Evolutionary conservation across 2,797 vertebrate genomes (phyloP), one percentile per base, ranked within the genome.

Genomic region (Halcyon smyrnensis): DNA sequence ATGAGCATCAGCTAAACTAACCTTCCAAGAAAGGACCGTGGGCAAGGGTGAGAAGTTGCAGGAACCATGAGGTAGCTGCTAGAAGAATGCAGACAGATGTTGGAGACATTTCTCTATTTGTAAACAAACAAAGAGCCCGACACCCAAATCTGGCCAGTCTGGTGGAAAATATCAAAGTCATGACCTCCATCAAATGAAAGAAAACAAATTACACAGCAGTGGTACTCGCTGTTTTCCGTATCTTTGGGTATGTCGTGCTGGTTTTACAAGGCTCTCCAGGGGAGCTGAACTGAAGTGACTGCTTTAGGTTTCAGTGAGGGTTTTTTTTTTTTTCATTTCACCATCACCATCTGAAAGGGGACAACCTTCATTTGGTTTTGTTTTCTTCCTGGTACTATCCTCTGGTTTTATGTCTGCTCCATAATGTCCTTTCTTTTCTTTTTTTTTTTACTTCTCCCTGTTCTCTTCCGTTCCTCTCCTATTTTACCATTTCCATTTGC

Each of bases 61-160:
- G 73, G 94, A 48, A 91, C 37, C 88, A 96, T 97, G 96, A 97
- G 95, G 96, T 96, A 95, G 89, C 94, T 96, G 94, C 84, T 71
- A 83, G 69, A 68, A 75, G 90, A 90, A 91, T 18, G 74, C 62
- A 94, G 92, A 95, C 92, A 95, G 95, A 96, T 95, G 94, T 90
- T 8, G 19, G 94, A 96, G 93, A 95, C 92, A 23, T 93, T 93
- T 87, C 80, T 91, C 74, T 91, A 56, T 94, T 95, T 93, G 95
- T 85, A 97, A 96, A 97, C 90, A 96, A 96, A 96, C 92, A 96
- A 96, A 96, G 73, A 94, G 88, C 84, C 76, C 9, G 9, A 85
- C 83, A 94, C 51, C 48, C 73, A 78, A 88, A 54, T 28, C 1
- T 23, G 78, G 84, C 78, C 91, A 84, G 90, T 70, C 88, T 89